Base-by-base conservation (phyloP, 2,797 vertebrate species). In the Malurus leucopterus region DNA sequence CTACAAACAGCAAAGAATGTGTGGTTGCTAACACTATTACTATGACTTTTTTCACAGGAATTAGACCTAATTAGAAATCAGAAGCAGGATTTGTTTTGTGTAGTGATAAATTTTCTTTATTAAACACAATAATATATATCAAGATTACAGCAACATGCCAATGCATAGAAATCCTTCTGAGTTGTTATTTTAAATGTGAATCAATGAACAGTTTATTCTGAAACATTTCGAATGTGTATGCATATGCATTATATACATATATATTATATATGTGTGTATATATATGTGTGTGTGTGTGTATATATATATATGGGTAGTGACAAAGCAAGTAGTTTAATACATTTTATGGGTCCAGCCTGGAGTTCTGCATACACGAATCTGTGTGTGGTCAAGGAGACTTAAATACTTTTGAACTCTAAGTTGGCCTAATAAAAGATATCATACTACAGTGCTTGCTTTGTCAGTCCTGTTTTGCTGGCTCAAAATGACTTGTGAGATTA, bases 381-480 rank as follows among this genome's bases (percentile, higher is more conserved):
- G 88, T 88, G 29, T 95, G 95, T 90, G 79, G 93, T 88, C 85
- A 95, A 88, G 65, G 54, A 84, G 86, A 21, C 79, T 92, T 92
- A 89, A 79, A 82, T 95, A 82, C 90, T 93, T 96, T 77, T 93
- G 93, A 95, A 91, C 85, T 95, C 81, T 83, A 89, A 94, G 79
- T 80, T 95, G 94, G 91, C 68, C 93, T 95, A 92, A 95, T 94
- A 95, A 96, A 96, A 95, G 95, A 84, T 84, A 94, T 73, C 73
- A 79, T 90, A 89, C 90, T 94, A 94, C 85, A 95, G 91, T 87
- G 59, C 91, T 95, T 94, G 87, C 93, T 96, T 96, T 96, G 91
- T 96, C 94, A 93, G 49, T 86, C 76, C 83, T 94, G 80, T 84
- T 94, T 96, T 93, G 85, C 79, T 94, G 83, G 84, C 91, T 88